Base-by-base conservation (phyloP, 2,113 vertebrate genomes). In the Zapus hudsonius region DNA sequence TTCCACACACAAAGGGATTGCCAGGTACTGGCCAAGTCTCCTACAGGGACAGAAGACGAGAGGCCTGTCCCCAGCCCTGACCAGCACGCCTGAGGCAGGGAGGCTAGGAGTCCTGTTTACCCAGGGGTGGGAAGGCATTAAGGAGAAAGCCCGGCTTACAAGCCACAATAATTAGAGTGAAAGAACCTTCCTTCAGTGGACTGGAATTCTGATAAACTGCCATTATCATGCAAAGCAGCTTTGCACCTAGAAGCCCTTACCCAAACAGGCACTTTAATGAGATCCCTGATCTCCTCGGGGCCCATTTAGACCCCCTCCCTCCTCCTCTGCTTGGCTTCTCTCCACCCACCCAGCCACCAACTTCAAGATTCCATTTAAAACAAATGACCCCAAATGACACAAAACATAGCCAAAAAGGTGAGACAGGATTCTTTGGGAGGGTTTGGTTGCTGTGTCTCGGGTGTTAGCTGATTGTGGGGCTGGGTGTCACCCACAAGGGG, bases 201-300 rank as follows among this genome's bases (percentile, higher is more conserved):
- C 93, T 79, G 90, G 90, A 97, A 95, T 92, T 95, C 85, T 72
- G 92, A 96, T 97, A 97, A 97, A 96, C 94, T 96, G 59, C 91
- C 61, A 96, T 96, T 97, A 88, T 93, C 83, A 95, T 94, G 96
- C 91, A 94, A 96, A 96, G 87, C 89, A 87, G 91, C 84, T 96
- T 97, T 96, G 94, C 89, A 92, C 94, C 96, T 96, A 84, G 95
- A 96, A 95, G 84, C 86, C 55, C 87, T 94, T 90, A 96, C 31
- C 80, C 87, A 97, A 95, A 95, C 95, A 92, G 72, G 91, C 91
- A 87, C 55, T 96, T 97, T 95, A 97, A 95, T 94, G 92, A 96
- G 96, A 94, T 91, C 84, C 57, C 70, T 96, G 96, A 97, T 97
- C 96, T 93, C 90, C 90, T 76, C 80, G 74, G 80, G 80, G 84